phyloP scores from a whole-genome alignment of 2,113 vertebrate genomes.

The Blennius ocellaris region DNA sequence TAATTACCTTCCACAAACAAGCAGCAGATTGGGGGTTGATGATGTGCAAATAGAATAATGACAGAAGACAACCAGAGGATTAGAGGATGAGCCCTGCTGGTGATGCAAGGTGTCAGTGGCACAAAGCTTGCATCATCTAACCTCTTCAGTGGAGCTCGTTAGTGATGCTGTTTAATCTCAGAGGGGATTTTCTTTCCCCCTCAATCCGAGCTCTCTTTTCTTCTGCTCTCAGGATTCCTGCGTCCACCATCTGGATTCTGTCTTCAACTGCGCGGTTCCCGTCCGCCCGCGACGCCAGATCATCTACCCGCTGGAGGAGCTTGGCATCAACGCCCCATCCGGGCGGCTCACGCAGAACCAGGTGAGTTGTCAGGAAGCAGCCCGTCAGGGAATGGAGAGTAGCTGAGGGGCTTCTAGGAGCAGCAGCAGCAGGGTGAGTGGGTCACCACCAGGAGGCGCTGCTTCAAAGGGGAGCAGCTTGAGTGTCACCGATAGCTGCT shows the following conservation, averaged over 20 bases:
- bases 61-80: constrained; percentile 34
- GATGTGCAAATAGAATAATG: constrained; percentile 66
- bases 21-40: constrained; percentile 52
- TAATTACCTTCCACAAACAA: constrained; percentile 64
- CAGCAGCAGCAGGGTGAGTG: not conserved
- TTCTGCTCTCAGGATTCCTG: constrained; percentile 84
- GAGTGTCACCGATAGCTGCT: no score
- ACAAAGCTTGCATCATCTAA: constrained; percentile 35
- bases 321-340: constrained; percentile 91
- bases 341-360: constrained; percentile 88
- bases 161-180: constrained; percentile 25
- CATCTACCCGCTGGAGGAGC: constrained; percentile 94
- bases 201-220: constrained; percentile 57
- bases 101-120: not conserved
- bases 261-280: constrained; percentile 91
- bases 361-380: constrained; percentile 82
- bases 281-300: constrained; percentile 94
- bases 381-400: constrained; percentile 81
- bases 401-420: constrained; percentile 65
- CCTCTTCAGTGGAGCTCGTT: constrained; percentile 47
- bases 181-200: not conserved
- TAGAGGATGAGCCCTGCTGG: not conserved
- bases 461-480: constrained; percentile 31
- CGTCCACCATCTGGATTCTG: constrained; percentile 87
- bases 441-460: constrained; percentile 68